Base-by-base conservation (phyloP, 2,888 invertebrate species). In the Hyles lineata region DNA sequence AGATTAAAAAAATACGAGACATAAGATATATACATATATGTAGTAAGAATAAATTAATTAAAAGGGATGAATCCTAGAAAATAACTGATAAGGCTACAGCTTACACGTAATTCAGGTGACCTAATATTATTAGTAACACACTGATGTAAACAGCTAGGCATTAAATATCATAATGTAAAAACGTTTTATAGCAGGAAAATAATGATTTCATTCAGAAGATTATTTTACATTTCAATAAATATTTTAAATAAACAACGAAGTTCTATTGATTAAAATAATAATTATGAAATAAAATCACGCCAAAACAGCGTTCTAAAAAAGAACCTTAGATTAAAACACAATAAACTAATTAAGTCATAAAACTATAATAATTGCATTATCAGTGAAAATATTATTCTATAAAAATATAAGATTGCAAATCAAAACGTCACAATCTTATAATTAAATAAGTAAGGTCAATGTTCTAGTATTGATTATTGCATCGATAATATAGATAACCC, bases 51-150 rank as follows among this genome's bases (percentile, higher is more conserved):
- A 21, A 55, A 71, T 32, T 62, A 2, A 25, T 21, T 76, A 73
- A 79, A 78, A 80, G 74, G 71, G 70, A 76, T 80, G 77, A 73
- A 77, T 76, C 70, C 74, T 70, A 59, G 73, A 62, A 60, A 62
- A 74, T 70, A 71, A 72, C 69, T 69, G 63, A 76, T 80, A 71
- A 60, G 69, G 79, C 67, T 61, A 50, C 60, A 32, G 73, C 55
- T 55, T 50, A 71, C 59, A 67, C 69, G 67, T 79, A 77, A 79
- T 74, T 74, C 71, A 23, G 59, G 70, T 81, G 79, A 81, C 72
- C 78, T 81, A 81, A 79, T 78, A 77, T 62, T 55, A 62, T 19
- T 72, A 35, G 9, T 63, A 62, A 55, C 55, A 63, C 23, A 50
- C 21, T 72, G 55, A 71, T 63, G 21, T 72, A 63, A 72, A n/a